phyloP scores from a whole-genome alignment of 2,797 vertebrate genomes.

The Lacerta bilineata region DNA sequence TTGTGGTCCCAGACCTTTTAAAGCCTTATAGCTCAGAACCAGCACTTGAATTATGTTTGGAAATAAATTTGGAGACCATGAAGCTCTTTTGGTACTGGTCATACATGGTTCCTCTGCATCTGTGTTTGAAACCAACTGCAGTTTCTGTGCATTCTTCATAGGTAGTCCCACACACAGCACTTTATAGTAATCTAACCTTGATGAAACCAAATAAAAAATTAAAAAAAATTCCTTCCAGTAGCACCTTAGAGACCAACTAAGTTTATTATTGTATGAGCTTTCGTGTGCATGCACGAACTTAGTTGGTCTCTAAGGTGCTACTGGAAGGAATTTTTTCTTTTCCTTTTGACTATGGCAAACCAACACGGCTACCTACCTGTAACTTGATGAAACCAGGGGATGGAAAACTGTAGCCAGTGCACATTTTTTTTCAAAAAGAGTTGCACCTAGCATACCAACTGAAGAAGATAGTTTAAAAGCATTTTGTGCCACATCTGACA shows the following conservation, averaged over 20 bases:
- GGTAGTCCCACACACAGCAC: background rate
- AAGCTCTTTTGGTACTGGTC: background rate
- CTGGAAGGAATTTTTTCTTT: no score
- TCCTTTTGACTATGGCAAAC: no score
- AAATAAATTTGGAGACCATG: background rate
- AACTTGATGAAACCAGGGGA: background rate
- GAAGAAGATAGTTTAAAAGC: background rate
- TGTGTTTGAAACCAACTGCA: background rate
- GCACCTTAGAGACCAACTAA: no score
- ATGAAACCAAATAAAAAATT: background rate
- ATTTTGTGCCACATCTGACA: background rate
- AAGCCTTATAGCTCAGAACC: background rate
- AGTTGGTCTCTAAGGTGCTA: no score
- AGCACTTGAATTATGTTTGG: background rate
- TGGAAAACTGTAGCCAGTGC: background rate
- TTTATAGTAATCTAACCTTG: background rate
- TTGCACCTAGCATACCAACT: background rate
- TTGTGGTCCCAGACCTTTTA: background rate
- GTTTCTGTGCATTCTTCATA: background rate
- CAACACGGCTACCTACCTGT: no score
- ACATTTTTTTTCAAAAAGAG: background rate
- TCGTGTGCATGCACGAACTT: no score
- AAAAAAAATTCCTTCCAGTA: no score
- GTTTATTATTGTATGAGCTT: no score
- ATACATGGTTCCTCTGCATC: background rate